A percentile compares a stretch with the other conserved stretches of the same genome.
Evolutionary conservation across 1,140 invertebrate species (phyloP).

Genomic region (Drosophila ambigua): DNA sequence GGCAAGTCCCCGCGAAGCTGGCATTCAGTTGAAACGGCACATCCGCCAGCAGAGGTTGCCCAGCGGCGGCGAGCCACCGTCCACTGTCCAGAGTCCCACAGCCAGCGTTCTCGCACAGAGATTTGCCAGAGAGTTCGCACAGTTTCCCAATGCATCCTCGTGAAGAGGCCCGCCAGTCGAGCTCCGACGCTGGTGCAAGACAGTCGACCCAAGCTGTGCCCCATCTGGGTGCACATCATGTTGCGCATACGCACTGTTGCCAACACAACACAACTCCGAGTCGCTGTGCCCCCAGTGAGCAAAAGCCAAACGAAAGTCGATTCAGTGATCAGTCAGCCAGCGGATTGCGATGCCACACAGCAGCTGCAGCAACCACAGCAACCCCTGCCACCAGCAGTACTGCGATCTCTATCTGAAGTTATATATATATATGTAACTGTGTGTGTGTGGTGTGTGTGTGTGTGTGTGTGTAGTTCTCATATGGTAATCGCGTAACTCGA

Average conservation of each 20-base stretch:
- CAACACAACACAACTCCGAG: slow-evolving; percentile 14
- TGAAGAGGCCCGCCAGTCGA: slow-evolving; percentile 52
- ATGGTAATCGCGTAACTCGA: slow-evolving; percentile 45
- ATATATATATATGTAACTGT: too few species aligned
- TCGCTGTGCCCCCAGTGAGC: slow-evolving; percentile 29
- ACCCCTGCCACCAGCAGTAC: too few species aligned
- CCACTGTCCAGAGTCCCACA: slow-evolving; percentile 3
- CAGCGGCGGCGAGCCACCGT: slow-evolving; percentile 40
- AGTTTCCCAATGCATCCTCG: slow-evolving; percentile 19
- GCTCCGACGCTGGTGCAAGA: slow-evolving; percentile 47
- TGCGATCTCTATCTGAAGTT: too few species aligned
- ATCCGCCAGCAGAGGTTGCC: slow-evolving; percentile 76
- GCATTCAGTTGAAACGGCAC: slow-evolving; percentile 80
- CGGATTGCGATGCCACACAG: slow-evolving; percentile 35
- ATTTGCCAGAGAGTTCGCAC: not conserved
- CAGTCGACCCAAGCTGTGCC: slow-evolving; percentile 27
- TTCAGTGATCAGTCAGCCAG: slow-evolving; percentile 28
- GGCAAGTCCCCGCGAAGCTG: slow-evolving; percentile 72
- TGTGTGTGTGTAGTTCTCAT: slow-evolving; percentile 36
- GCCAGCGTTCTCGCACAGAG: not conserved
- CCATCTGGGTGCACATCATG: slow-evolving; percentile 9
- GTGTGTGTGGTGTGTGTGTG: not conserved
- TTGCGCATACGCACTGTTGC: slow-evolving; percentile 62
- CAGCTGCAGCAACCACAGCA: not conserved
- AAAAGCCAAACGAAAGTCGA: slow-evolving; percentile 7